Percentiles rank a stretch among this genome's conserved stretches.
phyloP scores from a whole-genome alignment of 2,888 invertebrate genomes.

The Phrixothrix hirtus region DNA sequence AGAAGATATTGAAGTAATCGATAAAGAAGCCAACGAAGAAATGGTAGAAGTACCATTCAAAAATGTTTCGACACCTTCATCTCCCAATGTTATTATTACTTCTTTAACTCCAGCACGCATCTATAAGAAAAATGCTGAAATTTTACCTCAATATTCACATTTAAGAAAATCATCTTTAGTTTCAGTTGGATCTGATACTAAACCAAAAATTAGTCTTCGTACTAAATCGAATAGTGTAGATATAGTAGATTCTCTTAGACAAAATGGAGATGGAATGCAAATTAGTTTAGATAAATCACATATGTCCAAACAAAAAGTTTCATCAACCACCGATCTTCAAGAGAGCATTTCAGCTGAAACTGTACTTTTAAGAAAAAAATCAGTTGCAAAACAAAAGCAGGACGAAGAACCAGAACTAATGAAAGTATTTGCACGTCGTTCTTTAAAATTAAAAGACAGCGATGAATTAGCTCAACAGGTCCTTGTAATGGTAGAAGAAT shows the following conservation, averaged over 20 bases:
- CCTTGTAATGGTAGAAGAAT: slow-evolving; percentile 55
- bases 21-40: slow-evolving; percentile 45
- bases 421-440: slow-evolving; percentile 80
- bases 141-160: slow-evolving; percentile 17
- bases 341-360: slow-evolving; percentile 44
- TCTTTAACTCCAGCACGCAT: slow-evolving; percentile 33
- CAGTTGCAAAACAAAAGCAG: slow-evolving; percentile 56
- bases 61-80: slow-evolving; percentile 32
- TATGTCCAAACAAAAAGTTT: slow-evolving; percentile 52
- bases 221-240: slow-evolving; percentile 63
- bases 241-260: slow-evolving; percentile 55
- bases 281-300: slow-evolving; percentile 45
- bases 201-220: slow-evolving; percentile 58
- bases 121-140: slow-evolving; percentile 33
- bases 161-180: slow-evolving; percentile 32
- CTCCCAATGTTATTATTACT: slow-evolving; percentile 35
- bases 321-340: slow-evolving; percentile 54
- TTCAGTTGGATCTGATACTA: slow-evolving; percentile 33
- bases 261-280: slow-evolving; percentile 35
- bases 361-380: slow-evolving; percentile 64
- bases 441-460: slow-evolving; percentile 76
- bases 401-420: slow-evolving; percentile 78
- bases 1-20: slow-evolving; percentile 57
- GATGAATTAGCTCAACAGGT: slow-evolving; percentile 67
- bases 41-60: slow-evolving; percentile 37